Conservation (phyloP, 1,140 invertebrate species). For the Ips nitidus region DNA sequence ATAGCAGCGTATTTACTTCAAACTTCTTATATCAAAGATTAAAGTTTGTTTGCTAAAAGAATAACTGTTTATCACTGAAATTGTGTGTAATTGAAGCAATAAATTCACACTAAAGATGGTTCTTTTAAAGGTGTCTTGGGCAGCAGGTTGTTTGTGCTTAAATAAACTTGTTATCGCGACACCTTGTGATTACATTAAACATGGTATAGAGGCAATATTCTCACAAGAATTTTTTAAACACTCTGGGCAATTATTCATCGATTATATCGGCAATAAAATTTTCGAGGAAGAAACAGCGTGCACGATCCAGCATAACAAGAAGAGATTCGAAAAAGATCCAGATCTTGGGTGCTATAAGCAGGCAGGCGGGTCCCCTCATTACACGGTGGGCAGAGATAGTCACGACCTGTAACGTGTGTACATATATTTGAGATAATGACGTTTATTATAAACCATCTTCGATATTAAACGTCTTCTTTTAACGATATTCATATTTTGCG, state of each 20-base stretch:
- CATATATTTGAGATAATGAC: constrained; percentile 53
- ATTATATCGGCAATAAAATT: constrained; percentile 36
- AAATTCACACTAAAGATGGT: no score
- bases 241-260: constrained; percentile 32
- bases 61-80: neutral
- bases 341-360: constrained; percentile 38
- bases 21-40: constrained; percentile 14
- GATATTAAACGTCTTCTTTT: constrained; percentile 40
- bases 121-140: no score
- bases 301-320: constrained; percentile 33
- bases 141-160: neutral
- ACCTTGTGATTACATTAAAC: constrained; percentile 31
- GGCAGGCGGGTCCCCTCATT: constrained; percentile 49
- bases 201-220: constrained; percentile 29
- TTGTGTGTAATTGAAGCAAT: no score
- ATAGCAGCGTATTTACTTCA: constrained; percentile 48
- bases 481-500: constrained; percentile 6
- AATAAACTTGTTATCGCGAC: constrained; percentile 30
- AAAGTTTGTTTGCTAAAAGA: neutral
- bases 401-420: constrained; percentile 53
- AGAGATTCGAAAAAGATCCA: constrained; percentile 36
- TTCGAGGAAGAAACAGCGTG: constrained; percentile 34
- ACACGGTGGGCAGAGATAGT: constrained; percentile 52
- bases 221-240: constrained; percentile 34
- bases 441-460: constrained; percentile 50